A percentile compares a stretch with the other conserved stretches of the same genome.
Evolutionary conservation across 1,140 invertebrate genomes (phyloP).

Genomic region (Drosophila erecta): DNA sequence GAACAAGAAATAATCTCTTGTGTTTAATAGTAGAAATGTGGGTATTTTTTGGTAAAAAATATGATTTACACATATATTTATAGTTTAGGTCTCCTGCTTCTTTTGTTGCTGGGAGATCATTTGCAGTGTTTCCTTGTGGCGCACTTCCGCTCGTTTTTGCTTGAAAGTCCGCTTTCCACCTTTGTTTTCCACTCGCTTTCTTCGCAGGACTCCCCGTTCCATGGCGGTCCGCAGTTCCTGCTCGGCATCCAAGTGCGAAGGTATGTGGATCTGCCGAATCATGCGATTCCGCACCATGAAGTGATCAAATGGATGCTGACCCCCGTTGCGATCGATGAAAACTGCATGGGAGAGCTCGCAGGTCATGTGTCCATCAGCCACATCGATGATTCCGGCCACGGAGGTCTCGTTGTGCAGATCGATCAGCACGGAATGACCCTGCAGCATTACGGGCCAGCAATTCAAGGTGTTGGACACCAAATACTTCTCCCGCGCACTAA

Average conservation of each 20-base stretch:
- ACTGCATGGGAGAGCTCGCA: conserved; percentile 66
- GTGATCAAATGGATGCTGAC: conserved; percentile 67
- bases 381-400: conserved; percentile 66
- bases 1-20: neutral
- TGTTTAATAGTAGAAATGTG: neutral
- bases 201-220: conserved; percentile 40
- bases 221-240: conserved; percentile 47
- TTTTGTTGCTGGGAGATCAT: conserved; percentile 41
- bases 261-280: conserved; percentile 75
- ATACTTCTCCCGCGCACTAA: conserved; percentile 67
- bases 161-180: conserved; percentile 68
- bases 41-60: neutral
- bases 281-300: conserved; percentile 76
- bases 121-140: conserved; percentile 67
- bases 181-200: conserved; percentile 23
- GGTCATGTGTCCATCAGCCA: conserved; percentile 73
- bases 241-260: conserved; percentile 46
- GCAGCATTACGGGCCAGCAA: conserved; percentile 66
- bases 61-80: neutral
- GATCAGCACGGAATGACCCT: conserved; percentile 73
- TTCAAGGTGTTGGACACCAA: conserved; percentile 70
- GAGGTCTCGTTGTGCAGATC: conserved; percentile 77
- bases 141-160: conserved; percentile 68
- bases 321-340: conserved; percentile 71
- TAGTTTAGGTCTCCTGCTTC: conserved; percentile 6